These are phyloP conservation scores for Peromyscus attwateri DNA, from an alignment of 2,797 vertebrate species.

Conservation along the genomic window DNA sequence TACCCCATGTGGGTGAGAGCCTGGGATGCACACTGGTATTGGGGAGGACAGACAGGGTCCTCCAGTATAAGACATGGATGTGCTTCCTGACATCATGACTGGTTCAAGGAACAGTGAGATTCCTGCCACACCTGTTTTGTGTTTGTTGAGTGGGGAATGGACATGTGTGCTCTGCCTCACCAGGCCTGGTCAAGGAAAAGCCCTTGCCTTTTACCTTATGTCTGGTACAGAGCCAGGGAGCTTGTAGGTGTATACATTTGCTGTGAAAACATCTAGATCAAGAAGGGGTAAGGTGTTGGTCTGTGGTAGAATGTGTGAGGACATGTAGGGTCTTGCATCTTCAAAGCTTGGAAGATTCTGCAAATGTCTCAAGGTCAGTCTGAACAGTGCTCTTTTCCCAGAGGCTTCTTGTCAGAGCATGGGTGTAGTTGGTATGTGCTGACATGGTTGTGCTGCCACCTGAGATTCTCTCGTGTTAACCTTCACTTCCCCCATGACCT, in stretches of 20 bases:
- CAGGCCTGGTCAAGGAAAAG: not conserved
- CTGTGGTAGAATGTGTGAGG: not conserved
- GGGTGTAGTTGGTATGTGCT: not conserved
- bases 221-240: not conserved
- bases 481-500: not conserved
- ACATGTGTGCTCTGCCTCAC: not conserved
- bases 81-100: fast-evolving
- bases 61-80: fast-evolving
- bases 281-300: not conserved
- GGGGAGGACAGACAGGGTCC: not conserved
- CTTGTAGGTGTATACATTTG: not conserved
- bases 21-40: not conserved
- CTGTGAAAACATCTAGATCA: not conserved
- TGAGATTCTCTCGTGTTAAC: not conserved
- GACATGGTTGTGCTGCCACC: not conserved
- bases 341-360: not conserved
- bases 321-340: fast-evolving
- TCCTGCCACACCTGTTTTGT: fast-evolving
- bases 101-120: fast-evolving
- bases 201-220: not conserved
- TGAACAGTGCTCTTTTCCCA: fast-evolving
- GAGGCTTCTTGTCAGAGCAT: not conserved
- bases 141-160: not conserved
- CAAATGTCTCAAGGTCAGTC: not conserved
- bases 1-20: no score